Percentiles rank a stretch among this genome's conserved stretches.
phyloP scores from a whole-genome alignment of 2,113 vertebrate species.

The Panthera uncia region DNA sequence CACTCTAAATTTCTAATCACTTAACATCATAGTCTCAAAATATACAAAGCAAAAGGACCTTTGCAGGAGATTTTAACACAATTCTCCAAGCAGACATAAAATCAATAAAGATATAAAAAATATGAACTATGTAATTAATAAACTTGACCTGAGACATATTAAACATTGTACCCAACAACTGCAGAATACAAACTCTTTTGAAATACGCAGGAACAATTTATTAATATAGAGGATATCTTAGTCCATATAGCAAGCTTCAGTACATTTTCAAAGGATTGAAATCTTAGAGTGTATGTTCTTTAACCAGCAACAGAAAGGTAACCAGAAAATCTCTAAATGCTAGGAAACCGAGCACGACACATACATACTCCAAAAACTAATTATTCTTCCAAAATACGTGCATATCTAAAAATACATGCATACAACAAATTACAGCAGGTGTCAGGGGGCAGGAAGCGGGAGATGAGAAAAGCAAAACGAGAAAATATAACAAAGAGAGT shows the following conservation, averaged over 20 bases:
- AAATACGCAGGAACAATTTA: background rate
- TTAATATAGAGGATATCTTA: background rate
- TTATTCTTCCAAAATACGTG: background rate
- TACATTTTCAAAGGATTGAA: background rate
- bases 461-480: background rate
- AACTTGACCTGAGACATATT: background rate
- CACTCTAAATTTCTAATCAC: background rate
- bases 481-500: background rate
- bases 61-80: background rate
- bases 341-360: background rate
- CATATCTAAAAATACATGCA: background rate
- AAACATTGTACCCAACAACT: background rate
- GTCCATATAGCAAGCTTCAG: background rate
- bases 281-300: background rate
- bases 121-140: background rate
- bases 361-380: background rate
- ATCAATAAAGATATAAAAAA: background rate
- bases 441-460: background rate
- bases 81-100: background rate
- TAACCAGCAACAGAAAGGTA: background rate
- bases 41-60: background rate
- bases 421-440: background rate
- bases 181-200: background rate
- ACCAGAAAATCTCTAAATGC: conserved; percentile 3
- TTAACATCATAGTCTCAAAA: background rate